Conservation (phyloP, 1,140 invertebrate genomes). For the Listronotus oregonensis region DNA sequence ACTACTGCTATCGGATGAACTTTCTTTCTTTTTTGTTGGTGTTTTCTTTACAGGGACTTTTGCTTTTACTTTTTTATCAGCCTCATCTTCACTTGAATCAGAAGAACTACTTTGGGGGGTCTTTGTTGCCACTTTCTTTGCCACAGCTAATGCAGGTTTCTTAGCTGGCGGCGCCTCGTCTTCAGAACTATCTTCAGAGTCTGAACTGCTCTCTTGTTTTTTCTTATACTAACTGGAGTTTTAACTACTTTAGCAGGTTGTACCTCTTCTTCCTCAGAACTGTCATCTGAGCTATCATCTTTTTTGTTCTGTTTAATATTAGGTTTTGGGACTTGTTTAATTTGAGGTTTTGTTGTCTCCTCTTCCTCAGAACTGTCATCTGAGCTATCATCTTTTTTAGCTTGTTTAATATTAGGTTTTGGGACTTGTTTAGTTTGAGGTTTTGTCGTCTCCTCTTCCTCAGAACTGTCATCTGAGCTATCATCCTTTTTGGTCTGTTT, state of each 20-base stretch:
- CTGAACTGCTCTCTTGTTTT: slow-evolving; percentile 7
- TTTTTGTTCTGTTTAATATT: not conserved
- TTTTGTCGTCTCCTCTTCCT: slow-evolving; percentile 17
- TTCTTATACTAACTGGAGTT: slow-evolving; percentile 2
- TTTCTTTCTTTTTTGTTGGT: slow-evolving; percentile 43
- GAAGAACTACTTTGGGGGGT: slow-evolving; percentile 45
- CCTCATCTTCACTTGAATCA: slow-evolving; percentile 44
- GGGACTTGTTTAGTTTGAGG: not conserved
- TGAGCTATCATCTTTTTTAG: slow-evolving; percentile 1
- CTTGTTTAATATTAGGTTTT: slow-evolving; percentile 5
- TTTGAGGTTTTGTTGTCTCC: slow-evolving; percentile 8
- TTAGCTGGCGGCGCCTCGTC: slow-evolving; percentile 18
- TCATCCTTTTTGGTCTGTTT: slow-evolving; percentile 15
- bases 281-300: slow-evolving; percentile 11
- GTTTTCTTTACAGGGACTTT: slow-evolving; percentile 16
- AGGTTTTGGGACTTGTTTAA: not conserved
- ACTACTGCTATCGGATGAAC: slow-evolving; percentile 45
- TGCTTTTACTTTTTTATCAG: slow-evolving; percentile 51
- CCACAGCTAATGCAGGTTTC: slow-evolving; percentile 4
- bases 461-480: slow-evolving; percentile 14
- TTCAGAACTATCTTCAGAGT: slow-evolving; percentile 27
- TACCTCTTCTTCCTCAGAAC: not conserved
- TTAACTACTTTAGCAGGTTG: not conserved
- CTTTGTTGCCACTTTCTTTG: slow-evolving; percentile 13
- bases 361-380: slow-evolving; percentile 14